Evolutionary conservation across 1,140 invertebrate species (phyloP).

Genomic region (Riptortus pedestris): DNA sequence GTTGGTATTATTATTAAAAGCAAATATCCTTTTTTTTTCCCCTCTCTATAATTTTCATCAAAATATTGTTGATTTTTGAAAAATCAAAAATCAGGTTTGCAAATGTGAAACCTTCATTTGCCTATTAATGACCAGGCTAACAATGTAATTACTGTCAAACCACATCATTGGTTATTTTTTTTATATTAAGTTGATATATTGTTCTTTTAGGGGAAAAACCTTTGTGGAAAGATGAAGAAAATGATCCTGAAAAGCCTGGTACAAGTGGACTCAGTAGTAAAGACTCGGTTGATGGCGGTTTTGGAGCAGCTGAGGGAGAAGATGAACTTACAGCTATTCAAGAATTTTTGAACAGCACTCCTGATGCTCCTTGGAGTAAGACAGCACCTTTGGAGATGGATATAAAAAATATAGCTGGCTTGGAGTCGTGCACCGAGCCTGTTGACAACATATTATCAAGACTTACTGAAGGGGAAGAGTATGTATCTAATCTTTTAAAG

Average conservation of each 20-base stretch:
- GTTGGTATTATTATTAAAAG: constrained; percentile 6
- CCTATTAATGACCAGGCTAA: too few relatives aligned
- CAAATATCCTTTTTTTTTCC: too few relatives aligned
- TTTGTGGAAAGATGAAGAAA: not conserved
- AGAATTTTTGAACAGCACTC: constrained; percentile 10
- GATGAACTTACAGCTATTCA: constrained; percentile 6
- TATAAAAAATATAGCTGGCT: not conserved
- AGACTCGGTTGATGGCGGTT: not conserved
- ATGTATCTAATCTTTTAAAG: too few relatives aligned
- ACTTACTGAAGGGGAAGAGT: not conserved
- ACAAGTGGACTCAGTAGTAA: not conserved
- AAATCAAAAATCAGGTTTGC: too few relatives aligned
- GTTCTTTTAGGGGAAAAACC: not conserved
- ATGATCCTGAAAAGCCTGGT: not conserved
- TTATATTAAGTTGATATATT: too few relatives aligned
- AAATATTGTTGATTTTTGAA: too few relatives aligned
- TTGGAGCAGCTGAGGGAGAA: not conserved
- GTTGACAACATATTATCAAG: not conserved
- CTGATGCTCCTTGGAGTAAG: constrained; percentile 6
- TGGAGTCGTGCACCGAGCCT: not conserved
- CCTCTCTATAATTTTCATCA: too few relatives aligned
- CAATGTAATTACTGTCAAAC: too few relatives aligned
- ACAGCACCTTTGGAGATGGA: not conserved
- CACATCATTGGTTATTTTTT: too few relatives aligned
- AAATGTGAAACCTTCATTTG: too few relatives aligned